Conservation (phyloP, 2,113 vertebrate genomes). For the Trichechus manatus region DNA sequence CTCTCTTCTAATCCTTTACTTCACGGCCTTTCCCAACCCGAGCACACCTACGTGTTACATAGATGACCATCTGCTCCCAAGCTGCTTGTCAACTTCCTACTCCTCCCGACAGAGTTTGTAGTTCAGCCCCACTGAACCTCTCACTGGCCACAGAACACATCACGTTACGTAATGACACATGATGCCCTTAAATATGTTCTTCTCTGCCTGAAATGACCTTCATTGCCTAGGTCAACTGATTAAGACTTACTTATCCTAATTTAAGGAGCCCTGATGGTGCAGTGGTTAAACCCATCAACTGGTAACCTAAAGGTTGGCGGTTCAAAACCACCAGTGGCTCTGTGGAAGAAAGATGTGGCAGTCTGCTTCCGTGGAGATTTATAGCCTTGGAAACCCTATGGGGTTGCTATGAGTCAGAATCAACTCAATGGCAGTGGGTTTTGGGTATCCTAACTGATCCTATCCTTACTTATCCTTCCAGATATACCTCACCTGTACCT, state of each 20-base stretch:
- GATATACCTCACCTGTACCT: too few relatives aligned
- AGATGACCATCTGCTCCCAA: background rate
- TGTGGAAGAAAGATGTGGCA: too few relatives aligned
- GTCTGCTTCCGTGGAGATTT: too few relatives aligned
- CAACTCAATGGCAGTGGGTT: too few relatives aligned
- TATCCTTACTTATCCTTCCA: background rate
- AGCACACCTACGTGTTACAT: accelerated
- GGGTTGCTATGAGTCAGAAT: too few relatives aligned
- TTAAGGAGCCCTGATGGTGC: too few relatives aligned
- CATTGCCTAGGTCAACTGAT: background rate
- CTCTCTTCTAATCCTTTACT: background rate
- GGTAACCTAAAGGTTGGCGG: too few relatives aligned
- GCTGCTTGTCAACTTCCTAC: background rate
- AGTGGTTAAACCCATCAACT: too few relatives aligned
- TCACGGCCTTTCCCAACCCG: accelerated
- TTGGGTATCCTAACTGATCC: too few relatives aligned
- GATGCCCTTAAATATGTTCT: background rate
- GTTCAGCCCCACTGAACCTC: background rate
- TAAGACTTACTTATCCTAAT: background rate
- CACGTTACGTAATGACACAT: background rate
- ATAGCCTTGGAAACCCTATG: too few relatives aligned
- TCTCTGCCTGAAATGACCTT: background rate
- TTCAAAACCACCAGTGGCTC: too few relatives aligned
- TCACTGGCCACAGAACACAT: background rate
- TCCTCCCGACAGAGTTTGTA: background rate